These are phyloP conservation scores for Brachyistius frenatus DNA, from an alignment of 2,113 vertebrate species.

Conservation along the genomic window DNA sequence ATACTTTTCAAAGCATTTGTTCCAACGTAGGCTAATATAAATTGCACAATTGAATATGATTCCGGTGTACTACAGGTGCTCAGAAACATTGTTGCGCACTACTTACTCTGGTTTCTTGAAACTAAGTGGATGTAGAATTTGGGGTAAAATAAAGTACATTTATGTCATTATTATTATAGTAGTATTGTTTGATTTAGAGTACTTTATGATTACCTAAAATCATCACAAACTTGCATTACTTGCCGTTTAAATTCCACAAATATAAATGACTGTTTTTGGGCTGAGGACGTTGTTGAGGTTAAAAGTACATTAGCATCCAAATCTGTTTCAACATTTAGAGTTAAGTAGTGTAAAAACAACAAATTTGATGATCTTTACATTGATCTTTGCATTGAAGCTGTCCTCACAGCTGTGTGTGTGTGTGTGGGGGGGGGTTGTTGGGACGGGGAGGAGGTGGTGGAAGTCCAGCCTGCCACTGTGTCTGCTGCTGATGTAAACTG, in stretches of 20 bases:
- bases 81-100: too few relatives aligned
- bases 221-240: background rate
- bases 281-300: constrained; percentile 1
- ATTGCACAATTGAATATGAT: too few relatives aligned
- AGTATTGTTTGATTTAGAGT: background rate
- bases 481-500: constrained; percentile 80
- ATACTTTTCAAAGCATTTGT: too few relatives aligned
- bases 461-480: constrained; percentile 61
- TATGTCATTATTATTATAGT: background rate
- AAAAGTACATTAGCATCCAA: constrained; percentile 10
- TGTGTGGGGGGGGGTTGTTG: too few relatives aligned
- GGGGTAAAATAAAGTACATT: background rate
- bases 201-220: background rate
- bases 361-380: constrained; percentile 22
- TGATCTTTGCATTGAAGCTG: constrained; percentile 8
- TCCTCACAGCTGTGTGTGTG: constrained; percentile 38
- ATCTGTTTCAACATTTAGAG: constrained; percentile 23
- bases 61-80: too few relatives aligned
- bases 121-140: background rate
- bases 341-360: constrained; percentile 16
- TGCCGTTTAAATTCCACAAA: background rate
- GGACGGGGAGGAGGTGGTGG: background rate
- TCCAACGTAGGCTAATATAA: too few relatives aligned
- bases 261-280: background rate
- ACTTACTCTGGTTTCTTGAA: too few relatives aligned